Conservation (phyloP, 2,888 invertebrate genomes). For the Scaptomyza flava region DNA sequence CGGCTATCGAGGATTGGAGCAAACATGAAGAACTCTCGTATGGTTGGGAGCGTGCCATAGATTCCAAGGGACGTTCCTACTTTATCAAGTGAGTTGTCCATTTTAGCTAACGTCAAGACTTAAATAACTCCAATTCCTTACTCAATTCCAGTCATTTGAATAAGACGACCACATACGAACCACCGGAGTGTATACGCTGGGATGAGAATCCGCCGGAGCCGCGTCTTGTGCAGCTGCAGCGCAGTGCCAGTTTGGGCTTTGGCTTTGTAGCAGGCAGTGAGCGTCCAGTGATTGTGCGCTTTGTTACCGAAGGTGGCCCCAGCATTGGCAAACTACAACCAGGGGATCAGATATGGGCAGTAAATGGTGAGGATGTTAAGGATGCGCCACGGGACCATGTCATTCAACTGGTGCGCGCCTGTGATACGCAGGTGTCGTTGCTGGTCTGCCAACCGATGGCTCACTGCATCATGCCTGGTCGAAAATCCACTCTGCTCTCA, state of each 20-base stretch:
- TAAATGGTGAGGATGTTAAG: conserved; percentile 96
- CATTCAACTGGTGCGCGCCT: conserved; percentile 93
- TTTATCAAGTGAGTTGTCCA: conserved; percentile 89
- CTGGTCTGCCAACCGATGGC: conserved; percentile 93
- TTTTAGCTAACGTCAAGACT: rapidly evolving
- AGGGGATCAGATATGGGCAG: conserved; percentile 95
- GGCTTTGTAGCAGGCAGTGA: conserved; percentile 98
- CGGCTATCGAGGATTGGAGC: conserved; percentile 93
- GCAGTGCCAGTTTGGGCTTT: conserved; percentile 93
- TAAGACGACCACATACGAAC: conserved; percentile 96
- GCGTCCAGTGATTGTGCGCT: conserved; percentile 95
- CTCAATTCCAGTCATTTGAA: conserved; percentile 88
- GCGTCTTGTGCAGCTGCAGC: conserved; percentile 89
- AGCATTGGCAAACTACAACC: conserved; percentile 95
- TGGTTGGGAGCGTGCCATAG: conserved; percentile 95
- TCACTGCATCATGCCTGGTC: conserved; percentile 86
- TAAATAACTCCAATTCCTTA: background rate
- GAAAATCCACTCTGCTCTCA: conserved; percentile 93
- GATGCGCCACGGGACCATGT: conserved; percentile 94
- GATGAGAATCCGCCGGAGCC: conserved; percentile 92
- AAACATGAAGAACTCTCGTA: conserved; percentile 90
- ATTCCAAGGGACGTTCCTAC: conserved; percentile 91
- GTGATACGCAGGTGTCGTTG: conserved; percentile 90
- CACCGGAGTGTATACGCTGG: conserved; percentile 88
- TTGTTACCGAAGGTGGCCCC: conserved; percentile 95